A percentile compares a stretch with the other conserved stretches of the same genome.
Evolutionary conservation across 2,888 invertebrate species (phyloP).

Genomic region (Noctua pronuba): DNA sequence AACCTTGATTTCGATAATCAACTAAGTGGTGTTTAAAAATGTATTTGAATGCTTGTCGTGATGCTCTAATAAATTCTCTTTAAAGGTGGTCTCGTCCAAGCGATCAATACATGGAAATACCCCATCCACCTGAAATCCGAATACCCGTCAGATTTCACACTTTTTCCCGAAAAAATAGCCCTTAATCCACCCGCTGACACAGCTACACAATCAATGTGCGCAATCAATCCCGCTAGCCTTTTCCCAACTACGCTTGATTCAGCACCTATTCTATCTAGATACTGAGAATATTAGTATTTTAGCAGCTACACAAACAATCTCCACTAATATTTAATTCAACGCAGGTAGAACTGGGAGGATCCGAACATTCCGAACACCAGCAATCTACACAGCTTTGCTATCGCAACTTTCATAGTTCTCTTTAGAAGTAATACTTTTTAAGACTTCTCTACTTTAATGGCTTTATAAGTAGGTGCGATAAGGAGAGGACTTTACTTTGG

Average conservation of each 20-base stretch:
- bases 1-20: not conserved
- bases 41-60: not conserved
- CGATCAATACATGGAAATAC: conserved; percentile 33
- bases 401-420: conserved; percentile 47
- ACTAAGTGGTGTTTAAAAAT: not conserved
- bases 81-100: not conserved
- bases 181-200: conserved; percentile 50
- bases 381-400: conserved; percentile 50
- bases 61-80: not conserved
- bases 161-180: conserved; percentile 30
- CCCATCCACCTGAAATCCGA: conserved; percentile 18
- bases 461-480: conserved; percentile 34
- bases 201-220: conserved; percentile 51
- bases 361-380: conserved; percentile 15
- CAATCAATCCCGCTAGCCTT: conserved; percentile 39
- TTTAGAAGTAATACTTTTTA: conserved; percentile 29
- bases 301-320: conserved; percentile 46
- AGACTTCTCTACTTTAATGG: conserved; percentile 40
- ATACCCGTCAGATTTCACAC: conserved; percentile 38
- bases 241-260: conserved; percentile 12
- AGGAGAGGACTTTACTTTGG: conserved; percentile 27
- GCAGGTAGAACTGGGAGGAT: conserved; percentile 34
- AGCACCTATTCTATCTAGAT: conserved; percentile 29
- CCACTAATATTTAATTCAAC: conserved; percentile 57
- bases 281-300: conserved; percentile 48